Percentiles rank a stretch among this genome's conserved stretches.
Evolutionary conservation across 2,113 vertebrate genomes (phyloP).

Genomic region (Silurus glanis): DNA sequence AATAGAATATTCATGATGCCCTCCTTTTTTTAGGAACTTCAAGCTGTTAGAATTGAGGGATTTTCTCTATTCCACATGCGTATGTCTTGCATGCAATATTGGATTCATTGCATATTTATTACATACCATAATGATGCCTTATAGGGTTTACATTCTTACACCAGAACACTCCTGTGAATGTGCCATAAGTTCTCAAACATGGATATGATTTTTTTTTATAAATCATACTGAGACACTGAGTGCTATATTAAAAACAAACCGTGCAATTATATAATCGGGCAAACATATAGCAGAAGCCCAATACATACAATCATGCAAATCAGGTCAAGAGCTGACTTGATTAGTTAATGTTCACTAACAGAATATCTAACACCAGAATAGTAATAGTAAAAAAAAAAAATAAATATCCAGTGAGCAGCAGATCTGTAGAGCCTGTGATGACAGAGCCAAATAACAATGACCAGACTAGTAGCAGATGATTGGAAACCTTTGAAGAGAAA

Average conservation of each 20-base stretch:
- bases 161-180: not conserved
- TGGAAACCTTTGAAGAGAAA: not conserved
- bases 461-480: not conserved
- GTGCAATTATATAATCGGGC: not conserved
- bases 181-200: not conserved
- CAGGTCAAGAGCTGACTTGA: not conserved
- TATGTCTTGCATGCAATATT: not conserved
- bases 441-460: not conserved
- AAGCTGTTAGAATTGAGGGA: slow-evolving; percentile 1
- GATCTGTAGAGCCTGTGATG: not conserved
- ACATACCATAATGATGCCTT: not conserved
- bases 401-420: not conserved
- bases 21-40: not conserved
- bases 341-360: not conserved
- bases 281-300: not conserved
- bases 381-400: too few relatives aligned
- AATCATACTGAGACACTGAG: not conserved
- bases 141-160: not conserved
- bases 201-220: not conserved
- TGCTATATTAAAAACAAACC: not conserved
- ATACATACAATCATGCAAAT: not conserved
- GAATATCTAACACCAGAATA: not conserved
- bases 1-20: not conserved
- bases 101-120: not conserved
- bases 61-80: not conserved